These are phyloP conservation scores for Lithophane ornitopus DNA, from an alignment of 2,888 invertebrate species.

Conservation along the genomic window DNA sequence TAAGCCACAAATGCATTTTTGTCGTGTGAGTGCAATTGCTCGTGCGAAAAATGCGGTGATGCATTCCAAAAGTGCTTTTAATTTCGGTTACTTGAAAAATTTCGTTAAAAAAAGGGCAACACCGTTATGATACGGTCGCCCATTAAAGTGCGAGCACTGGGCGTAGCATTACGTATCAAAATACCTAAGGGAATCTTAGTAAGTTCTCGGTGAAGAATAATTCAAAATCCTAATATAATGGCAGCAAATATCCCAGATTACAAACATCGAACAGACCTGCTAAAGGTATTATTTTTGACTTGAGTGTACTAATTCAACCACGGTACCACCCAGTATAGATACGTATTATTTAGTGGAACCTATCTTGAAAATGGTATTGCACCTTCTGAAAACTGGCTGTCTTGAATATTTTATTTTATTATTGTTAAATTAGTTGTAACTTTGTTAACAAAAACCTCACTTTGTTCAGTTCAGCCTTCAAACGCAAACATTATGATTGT, in stretches of 20 bases:
- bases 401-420: background rate
- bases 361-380: background rate
- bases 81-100: background rate
- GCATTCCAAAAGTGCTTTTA: background rate
- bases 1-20: slow-evolving; percentile 15
- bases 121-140: no score
- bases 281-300: background rate
- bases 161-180: background rate
- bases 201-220: background rate
- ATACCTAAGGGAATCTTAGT: background rate
- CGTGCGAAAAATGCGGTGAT: slow-evolving; percentile 5
- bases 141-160: no score
- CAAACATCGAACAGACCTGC: background rate
- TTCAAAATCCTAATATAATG: background rate
- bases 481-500: slow-evolving; percentile 21
- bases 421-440: background rate
- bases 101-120: background rate
- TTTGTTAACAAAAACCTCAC: slow-evolving; percentile 1
- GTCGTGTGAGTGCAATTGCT: slow-evolving; percentile 11
- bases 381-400: background rate
- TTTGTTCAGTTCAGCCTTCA: slow-evolving; percentile 7
- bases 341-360: background rate
- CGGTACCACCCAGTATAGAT: background rate
- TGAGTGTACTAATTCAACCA: background rate
- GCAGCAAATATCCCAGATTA: background rate